Base-by-base conservation (phyloP, 2,113 vertebrate genomes). In the Lampris megalopsis region DNA sequence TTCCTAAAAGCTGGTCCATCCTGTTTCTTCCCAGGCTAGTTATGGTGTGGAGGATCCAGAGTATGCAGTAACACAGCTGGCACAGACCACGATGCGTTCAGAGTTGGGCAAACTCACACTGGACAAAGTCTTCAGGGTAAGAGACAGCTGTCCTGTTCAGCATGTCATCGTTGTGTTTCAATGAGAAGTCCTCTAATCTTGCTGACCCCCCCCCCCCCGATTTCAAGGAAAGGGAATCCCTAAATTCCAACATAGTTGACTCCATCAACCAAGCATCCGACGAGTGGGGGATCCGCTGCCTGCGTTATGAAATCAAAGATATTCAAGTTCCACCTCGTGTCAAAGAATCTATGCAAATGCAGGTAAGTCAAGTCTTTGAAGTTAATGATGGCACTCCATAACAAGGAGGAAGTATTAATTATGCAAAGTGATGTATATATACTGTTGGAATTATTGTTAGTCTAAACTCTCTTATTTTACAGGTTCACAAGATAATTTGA, bases 341-440 rank as follows among this genome's bases (percentile, higher is more conserved):
- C 74, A 97, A 97, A 83, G 97, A 99, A 41, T 98, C 98, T 68
- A 99, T 99, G 98, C 98, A 99, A 91, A 98, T 99, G 97, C 98
- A 99, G 96, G 98, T 98, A 81, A 70, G 91, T 1, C 0, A 13
- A 58, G 24, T 6, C 9, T 61, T 43, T 1, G 40, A n/a, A 41
- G 5, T 47, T 50, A 73, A 7, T 57, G 9, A 42, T 41, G 9
- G 5, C 24, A 24, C 24, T 24, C 24, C 24, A 24, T 24, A 24
- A 24, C 24, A 24, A 24, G 24, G 24, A 24, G 24, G 24, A 24
- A 24, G 24, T 24, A 24, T 24, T 24, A 24, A 24, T 24, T 24
- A 24, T 24, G 24, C 24, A 24, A 24, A 24, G 24, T 24, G 24
- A 24, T 24, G 24, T 24, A 24, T 24, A 24, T 24, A 24, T 24